phyloP scores from a whole-genome alignment of 2,113 vertebrate genomes.

The Gracilinanus agilis region DNA sequence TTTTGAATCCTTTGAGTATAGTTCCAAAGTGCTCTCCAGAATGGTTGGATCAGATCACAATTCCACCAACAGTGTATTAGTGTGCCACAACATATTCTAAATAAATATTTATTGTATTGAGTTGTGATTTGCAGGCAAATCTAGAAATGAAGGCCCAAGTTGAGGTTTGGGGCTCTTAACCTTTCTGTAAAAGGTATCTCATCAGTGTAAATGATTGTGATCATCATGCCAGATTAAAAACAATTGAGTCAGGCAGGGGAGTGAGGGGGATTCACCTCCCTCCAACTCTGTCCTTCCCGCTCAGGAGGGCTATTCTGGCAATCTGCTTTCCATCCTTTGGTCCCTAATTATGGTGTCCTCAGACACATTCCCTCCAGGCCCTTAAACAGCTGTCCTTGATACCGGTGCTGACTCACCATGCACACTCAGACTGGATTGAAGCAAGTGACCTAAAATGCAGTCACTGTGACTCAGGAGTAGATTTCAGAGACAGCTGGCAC shows the following conservation, averaged over 20 bases:
- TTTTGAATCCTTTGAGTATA: too few species aligned
- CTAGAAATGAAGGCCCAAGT: constrained; percentile 42
- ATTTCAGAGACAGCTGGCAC: neutral
- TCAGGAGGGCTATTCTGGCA: neutral
- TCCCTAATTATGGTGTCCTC: neutral
- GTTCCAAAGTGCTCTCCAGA: too few species aligned
- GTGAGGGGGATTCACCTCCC: neutral
- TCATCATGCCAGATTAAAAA: neutral
- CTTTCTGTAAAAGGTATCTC: neutral
- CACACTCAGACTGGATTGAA: neutral
- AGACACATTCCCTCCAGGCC: neutral
- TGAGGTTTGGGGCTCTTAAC: neutral
- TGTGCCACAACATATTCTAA: neutral
- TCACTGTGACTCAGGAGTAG: neutral
- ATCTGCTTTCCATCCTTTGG: neutral
- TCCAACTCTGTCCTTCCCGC: neutral
- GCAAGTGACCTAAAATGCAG: neutral
- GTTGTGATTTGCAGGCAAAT: neutral
- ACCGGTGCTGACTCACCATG: neutral
- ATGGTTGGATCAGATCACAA: too few species aligned
- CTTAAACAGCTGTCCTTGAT: neutral
- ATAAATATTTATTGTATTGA: neutral
- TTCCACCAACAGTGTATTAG: too few species aligned
- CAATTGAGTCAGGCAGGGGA: neutral
- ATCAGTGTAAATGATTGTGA: neutral